Conservation (phyloP, 2,113 vertebrate genomes). For the Parotia lawesii region DNA sequence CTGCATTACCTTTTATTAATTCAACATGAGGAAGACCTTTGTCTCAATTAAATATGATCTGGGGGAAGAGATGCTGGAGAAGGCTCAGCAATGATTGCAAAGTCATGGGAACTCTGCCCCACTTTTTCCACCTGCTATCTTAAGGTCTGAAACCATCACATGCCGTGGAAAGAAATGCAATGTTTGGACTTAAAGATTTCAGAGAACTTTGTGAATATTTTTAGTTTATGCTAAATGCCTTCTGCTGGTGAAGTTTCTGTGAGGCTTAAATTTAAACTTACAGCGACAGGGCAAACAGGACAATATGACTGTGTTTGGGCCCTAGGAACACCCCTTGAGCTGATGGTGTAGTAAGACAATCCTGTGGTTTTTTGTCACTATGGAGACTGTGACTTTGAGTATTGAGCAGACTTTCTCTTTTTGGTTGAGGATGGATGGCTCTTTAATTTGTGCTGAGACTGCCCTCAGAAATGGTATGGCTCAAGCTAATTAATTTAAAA, state of each 20-base stretch:
- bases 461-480: background rate
- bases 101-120: background rate
- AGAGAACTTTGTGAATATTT: background rate
- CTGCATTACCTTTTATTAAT: background rate
- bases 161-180: background rate
- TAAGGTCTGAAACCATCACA: background rate
- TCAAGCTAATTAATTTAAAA: background rate
- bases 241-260: background rate
- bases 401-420: background rate
- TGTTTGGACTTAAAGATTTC: background rate
- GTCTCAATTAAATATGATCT: background rate
- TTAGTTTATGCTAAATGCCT: background rate
- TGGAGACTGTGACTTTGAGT: background rate
- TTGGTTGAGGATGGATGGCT: background rate
- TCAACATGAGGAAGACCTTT: background rate
- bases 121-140: background rate
- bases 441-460: background rate
- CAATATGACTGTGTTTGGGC: background rate
- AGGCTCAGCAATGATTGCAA: background rate
- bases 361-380: background rate
- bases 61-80: background rate
- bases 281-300: background rate
- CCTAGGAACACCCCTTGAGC: background rate
- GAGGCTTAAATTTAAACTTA: background rate
- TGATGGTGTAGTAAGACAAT: background rate